phyloP scores from a whole-genome alignment of 2,888 invertebrate genomes.

The Nemapogon koenigi region DNA sequence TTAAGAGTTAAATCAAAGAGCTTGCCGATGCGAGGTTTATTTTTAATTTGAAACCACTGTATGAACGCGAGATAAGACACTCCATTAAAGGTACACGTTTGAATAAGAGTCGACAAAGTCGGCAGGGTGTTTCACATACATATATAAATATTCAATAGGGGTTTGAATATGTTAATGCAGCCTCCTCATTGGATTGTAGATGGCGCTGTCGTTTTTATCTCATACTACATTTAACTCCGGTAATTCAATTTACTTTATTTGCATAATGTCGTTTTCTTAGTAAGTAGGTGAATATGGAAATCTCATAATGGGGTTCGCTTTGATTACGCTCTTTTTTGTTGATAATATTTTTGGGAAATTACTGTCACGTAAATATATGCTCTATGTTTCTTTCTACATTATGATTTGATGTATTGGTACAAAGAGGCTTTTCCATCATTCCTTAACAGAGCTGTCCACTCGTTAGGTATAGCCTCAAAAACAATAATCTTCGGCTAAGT shows the following conservation, averaged over 20 bases:
- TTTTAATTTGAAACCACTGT: conserved; percentile 1
- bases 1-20: too few species aligned
- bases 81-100: conserved; percentile 54
- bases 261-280: conserved; percentile 54
- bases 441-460: too few species aligned
- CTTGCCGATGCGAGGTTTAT: too few species aligned
- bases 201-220: conserved; percentile 63
- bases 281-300: conserved; percentile 61
- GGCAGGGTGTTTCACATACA: conserved; percentile 21
- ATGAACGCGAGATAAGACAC: conserved; percentile 39
- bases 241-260: conserved; percentile 64
- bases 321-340: too few species aligned
- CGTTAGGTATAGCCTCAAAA: too few species aligned
- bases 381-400: too few species aligned
- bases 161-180: conserved; percentile 60
- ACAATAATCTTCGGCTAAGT: too few species aligned
- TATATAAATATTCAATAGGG: conserved; percentile 62
- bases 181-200: conserved; percentile 63
- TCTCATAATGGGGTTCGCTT: conserved; percentile 24
- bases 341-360: too few species aligned
- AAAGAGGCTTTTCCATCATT: too few species aligned
- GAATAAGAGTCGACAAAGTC: conserved; percentile 32
- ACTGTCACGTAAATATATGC: too few species aligned
- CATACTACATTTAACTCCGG: conserved; percentile 64
- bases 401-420: too few species aligned